A percentile compares a stretch with the other conserved stretches of the same genome.
phyloP scores from a whole-genome alignment of 2,797 vertebrate species.

The Avahi laniger region DNA sequence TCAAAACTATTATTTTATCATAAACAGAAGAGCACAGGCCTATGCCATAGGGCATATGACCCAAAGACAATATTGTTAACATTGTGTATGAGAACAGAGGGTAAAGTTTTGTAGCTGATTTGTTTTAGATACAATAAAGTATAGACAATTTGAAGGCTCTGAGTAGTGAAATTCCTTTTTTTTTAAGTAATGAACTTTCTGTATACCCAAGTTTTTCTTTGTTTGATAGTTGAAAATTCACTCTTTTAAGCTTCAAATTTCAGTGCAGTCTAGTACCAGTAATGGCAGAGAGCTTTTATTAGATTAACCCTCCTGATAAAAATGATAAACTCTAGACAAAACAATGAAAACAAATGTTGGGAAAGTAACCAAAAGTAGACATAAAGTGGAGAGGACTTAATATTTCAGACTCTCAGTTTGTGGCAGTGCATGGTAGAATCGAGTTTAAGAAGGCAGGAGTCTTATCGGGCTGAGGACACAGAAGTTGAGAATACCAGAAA shows the following conservation, averaged over 20 bases:
- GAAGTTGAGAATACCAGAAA: neutral
- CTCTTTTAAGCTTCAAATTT: neutral
- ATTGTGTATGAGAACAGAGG: neutral
- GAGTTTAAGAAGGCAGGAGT: neutral
- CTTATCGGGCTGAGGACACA: neutral
- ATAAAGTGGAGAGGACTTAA: neutral
- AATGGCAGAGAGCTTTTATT: neutral
- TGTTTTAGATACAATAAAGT: neutral
- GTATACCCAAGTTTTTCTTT: neutral
- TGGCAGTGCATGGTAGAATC: rapidly evolving
- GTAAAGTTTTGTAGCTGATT: neutral
- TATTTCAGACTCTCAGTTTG: neutral
- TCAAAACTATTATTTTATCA: neutral
- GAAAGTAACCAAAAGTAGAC: neutral
- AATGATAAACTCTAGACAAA: neutral
- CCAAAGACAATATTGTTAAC: neutral
- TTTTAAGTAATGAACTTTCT: neutral
- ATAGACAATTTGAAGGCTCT: neutral
- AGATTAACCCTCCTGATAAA: neutral
- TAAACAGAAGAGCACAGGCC: neutral
- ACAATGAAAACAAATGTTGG: neutral
- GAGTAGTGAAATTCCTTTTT: neutral
- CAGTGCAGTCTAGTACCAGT: neutral
- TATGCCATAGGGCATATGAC: neutral
- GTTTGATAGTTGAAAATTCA: neutral